Base-by-base conservation (phyloP, 2,888 invertebrate genomes). In the Troides oblongomaculatus region DNA sequence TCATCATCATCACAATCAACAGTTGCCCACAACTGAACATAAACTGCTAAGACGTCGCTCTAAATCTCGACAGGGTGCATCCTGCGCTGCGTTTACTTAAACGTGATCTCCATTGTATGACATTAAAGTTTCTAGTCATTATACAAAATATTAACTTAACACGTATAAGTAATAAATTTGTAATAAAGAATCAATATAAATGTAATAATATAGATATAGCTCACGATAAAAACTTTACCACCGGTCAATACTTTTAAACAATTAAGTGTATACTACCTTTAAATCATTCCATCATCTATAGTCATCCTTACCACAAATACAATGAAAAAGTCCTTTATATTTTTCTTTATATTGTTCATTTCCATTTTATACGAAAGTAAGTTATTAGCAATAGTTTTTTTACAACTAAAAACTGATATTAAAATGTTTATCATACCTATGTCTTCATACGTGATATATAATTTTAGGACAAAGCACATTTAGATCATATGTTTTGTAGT, bases 91-190 rank as follows among this genome's bases (percentile, higher is more conserved):
- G 39, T 39, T 39, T 39, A 39, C 7, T 10, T 39, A 39, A 39
- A 39, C 7, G 39, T 39, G 39, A 39, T 39, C 10, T 39, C 39
- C 36, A 36, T 36, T 36, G 6, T 39, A 39, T 10, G 1, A 7
- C 39, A 10, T 39, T 39, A 39, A 30, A 30, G 30, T 30, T 30
- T 30, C 39, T 7, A 7, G 10, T 10, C 10, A 39, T 10, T 39
- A 39, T 39, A 6, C 39, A 39, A 39, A 43, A 10, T 43, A 46
- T 23, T n/a, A 21, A 63, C 36, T 25, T 18, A 56, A 30, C 64
- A 64, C 56, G 64, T 56, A n/a, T 57, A 57, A 57, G 57, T 17
- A 39, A 56, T 64, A 64, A 64, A 36, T 64, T 64, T 21, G 25
- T 21, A 64, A 21, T 39, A 39, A 39, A 10, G 10, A 39, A 39